Conservation (phyloP, 2,888 invertebrate genomes). For the Nemurella pictetii region DNA sequence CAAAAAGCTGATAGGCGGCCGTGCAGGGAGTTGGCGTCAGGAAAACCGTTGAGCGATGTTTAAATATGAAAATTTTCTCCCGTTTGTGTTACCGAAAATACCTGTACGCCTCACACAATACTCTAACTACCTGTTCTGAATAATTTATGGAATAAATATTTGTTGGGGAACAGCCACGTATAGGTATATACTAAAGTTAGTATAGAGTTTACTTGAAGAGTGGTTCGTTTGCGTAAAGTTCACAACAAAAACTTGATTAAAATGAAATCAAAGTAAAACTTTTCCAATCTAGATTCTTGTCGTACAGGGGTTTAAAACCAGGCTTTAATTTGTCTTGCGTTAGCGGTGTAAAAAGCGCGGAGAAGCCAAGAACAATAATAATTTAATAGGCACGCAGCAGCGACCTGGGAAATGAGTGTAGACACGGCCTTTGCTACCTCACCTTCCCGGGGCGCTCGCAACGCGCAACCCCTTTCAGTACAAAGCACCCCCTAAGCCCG, state of each 20-base stretch:
- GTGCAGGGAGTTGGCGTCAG: not conserved
- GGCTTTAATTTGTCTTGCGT: not conserved
- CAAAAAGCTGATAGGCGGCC: not conserved
- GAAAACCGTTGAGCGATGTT: not conserved
- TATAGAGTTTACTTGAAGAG: not conserved
- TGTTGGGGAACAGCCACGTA: too few species aligned
- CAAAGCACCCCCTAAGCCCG: not conserved
- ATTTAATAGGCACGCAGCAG: not conserved
- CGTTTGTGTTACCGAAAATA: not conserved
- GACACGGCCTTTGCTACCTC: not conserved
- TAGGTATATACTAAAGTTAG: too few species aligned
- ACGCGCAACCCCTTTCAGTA: not conserved
- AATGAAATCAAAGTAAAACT: not conserved
- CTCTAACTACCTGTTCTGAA: not conserved
- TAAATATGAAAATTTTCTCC: not conserved
- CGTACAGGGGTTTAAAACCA: not conserved
- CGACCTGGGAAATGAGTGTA: not conserved
- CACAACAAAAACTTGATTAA: not conserved
- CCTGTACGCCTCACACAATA: too few species aligned
- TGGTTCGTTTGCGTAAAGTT: not conserved
- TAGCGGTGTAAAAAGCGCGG: not conserved
- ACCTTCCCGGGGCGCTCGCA: too few species aligned
- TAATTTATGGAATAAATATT: not conserved
- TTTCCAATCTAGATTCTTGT: not conserved
- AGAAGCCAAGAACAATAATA: not conserved